Conservation (phyloP, 2,113 vertebrate genomes). For the Acinonyx jubatus region DNA sequence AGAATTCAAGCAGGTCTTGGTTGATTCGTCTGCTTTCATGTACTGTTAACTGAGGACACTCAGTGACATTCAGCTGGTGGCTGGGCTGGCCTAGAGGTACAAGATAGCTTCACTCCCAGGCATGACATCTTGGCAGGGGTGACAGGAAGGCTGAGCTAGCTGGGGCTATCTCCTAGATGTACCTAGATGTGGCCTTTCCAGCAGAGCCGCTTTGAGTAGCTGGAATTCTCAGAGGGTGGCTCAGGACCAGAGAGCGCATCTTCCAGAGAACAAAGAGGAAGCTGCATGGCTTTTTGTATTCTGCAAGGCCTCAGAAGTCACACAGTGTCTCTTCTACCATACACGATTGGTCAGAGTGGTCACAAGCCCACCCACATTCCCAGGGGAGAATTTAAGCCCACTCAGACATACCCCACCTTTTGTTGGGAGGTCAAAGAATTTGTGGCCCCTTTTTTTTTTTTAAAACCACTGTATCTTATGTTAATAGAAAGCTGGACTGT, state of each 20-base stretch:
- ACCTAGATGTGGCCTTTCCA: not conserved
- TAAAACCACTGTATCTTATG: not conserved
- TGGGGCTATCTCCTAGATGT: not conserved
- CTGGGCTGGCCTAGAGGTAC: not conserved
- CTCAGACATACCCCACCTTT: not conserved
- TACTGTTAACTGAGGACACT: not conserved
- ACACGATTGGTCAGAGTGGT: not conserved
- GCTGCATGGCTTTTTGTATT: not conserved
- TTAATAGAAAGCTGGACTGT: not conserved
- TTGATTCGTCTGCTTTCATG: not conserved
- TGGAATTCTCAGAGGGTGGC: not conserved
- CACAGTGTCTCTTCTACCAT: not conserved
- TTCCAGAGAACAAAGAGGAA: not conserved
- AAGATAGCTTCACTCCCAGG: not conserved
- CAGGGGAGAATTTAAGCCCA: not conserved
- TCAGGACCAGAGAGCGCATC: not conserved
- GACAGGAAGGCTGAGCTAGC: not conserved
- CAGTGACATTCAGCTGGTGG: not conserved
- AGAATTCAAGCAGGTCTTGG: not conserved
- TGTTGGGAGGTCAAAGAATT: not conserved
- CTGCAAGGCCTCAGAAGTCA: not conserved
- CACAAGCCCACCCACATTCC: not conserved
- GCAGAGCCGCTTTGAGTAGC: not conserved
- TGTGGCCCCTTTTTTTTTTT: not conserved
- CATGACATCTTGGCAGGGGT: not conserved